These are phyloP conservation scores for Perizoma affinitatum DNA, from an alignment of 2,888 invertebrate genomes.

Conservation along the genomic window DNA sequence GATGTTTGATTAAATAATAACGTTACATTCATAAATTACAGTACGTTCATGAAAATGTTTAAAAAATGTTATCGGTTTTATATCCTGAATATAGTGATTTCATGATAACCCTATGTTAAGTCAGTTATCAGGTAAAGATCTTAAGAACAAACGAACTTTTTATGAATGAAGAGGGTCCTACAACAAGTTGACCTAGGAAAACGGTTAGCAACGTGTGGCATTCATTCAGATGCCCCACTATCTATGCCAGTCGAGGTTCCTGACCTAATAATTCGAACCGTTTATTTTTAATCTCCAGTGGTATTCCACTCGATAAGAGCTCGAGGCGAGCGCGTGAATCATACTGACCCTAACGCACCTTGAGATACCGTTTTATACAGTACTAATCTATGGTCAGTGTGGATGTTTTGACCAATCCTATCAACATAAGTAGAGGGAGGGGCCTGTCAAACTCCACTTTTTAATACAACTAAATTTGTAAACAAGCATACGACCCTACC, in stretches of 20 bases:
- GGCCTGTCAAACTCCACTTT: too few species aligned
- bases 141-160: too few species aligned
- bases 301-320: constrained; percentile 42
- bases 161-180: too few species aligned
- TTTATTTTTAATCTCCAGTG: constrained; percentile 41
- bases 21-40: too few species aligned
- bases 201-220: constrained; percentile 5
- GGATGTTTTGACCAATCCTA: neutral
- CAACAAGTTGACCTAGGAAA: constrained; percentile 9
- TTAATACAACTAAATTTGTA: too few species aligned
- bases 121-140: too few species aligned
- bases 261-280: constrained; percentile 43
- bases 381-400: neutral
- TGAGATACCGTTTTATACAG: neutral
- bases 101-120: too few species aligned
- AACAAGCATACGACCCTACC: too few species aligned
- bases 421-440: neutral
- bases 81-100: too few species aligned
- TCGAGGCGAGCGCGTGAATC: constrained; percentile 49
- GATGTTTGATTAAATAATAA: too few species aligned
- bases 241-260: constrained; percentile 38
- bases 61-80: too few species aligned
- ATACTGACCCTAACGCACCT: constrained; percentile 46
- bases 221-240: constrained; percentile 13
- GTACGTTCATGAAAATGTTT: too few species aligned